Conservation (phyloP, 2,113 vertebrate genomes). For the Anoura caudifer region DNA sequence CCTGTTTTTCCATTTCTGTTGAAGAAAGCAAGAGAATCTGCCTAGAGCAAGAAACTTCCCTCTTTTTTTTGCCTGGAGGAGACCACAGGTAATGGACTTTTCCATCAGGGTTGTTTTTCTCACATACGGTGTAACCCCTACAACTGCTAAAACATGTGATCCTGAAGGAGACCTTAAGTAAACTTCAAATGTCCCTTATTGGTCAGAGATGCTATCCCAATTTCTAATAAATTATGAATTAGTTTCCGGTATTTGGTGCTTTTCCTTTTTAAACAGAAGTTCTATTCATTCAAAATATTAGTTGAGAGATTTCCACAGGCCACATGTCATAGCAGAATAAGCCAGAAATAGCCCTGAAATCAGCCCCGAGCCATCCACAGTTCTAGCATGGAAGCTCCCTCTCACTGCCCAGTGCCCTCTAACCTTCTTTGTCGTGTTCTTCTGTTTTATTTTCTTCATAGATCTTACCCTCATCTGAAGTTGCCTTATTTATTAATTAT, state of each 20-base stretch:
- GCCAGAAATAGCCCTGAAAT: neutral
- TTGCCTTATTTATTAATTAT: too few relatives aligned
- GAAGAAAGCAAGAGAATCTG: conserved; percentile 51
- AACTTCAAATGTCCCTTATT: conserved; percentile 44
- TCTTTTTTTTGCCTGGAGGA: conserved; percentile 66
- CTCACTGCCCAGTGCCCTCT: neutral
- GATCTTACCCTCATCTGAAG: neutral
- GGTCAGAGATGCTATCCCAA: neutral
- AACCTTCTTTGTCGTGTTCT: neutral
- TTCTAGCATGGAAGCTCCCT: neutral
- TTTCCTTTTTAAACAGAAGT: conserved; percentile 51
- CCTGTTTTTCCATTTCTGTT: conserved; percentile 67
- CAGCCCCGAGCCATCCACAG: neutral
- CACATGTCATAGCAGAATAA: neutral
- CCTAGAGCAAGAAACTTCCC: conserved; percentile 69
- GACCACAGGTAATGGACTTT: conserved; percentile 80
- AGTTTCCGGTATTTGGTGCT: conserved; percentile 30
- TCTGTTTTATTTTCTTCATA: neutral
- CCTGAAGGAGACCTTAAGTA: conserved; percentile 36
- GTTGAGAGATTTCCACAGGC: neutral
- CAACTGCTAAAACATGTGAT: conserved; percentile 13
- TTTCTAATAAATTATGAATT: conserved; percentile 36
- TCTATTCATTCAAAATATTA: conserved; percentile 33
- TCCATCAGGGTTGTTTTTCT: conserved; percentile 71
- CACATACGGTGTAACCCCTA: neutral